Percentiles rank a stretch among this genome's conserved stretches.
phyloP scores from a whole-genome alignment of 2,797 vertebrate genomes.

The Phataginus tricuspis region DNA sequence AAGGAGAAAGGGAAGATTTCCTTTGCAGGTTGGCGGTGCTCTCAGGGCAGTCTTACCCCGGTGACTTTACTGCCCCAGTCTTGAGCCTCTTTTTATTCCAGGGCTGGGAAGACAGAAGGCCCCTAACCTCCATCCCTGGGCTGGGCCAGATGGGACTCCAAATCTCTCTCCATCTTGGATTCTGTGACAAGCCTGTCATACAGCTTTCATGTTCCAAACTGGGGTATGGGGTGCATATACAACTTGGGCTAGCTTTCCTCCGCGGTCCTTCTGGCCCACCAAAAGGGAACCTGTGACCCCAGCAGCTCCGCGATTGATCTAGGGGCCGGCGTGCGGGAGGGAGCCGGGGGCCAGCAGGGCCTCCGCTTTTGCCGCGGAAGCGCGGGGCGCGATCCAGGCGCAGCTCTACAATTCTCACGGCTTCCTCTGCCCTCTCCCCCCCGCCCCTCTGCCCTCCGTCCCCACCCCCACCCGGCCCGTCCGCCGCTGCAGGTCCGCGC shows the following conservation, averaged over 20 bases:
- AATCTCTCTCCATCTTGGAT: not conserved
- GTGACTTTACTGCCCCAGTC: not conserved
- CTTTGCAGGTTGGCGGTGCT: not conserved
- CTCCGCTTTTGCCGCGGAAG: not conserved
- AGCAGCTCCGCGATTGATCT: not conserved
- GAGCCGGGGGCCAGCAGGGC: not conserved
- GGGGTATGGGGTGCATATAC: not conserved
- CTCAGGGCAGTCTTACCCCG: not conserved
- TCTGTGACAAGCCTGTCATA: not conserved
- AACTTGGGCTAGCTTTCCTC: not conserved
- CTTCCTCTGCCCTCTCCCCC: constrained; percentile 53
- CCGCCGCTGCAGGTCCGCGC: constrained; percentile 91
- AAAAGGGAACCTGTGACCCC: not conserved
- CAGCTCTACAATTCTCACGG: constrained; percentile 31
- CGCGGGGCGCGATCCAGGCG: not conserved
- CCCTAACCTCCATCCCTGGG: not conserved
- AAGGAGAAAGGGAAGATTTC: not conserved
- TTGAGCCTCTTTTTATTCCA: constrained; percentile 21
- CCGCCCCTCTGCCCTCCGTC: not conserved
- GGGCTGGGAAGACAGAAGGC: not conserved
- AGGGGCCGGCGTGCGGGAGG: not conserved
- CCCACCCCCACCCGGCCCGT: constrained; percentile 70
- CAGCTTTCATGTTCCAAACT: not conserved
- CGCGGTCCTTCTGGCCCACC: not conserved
- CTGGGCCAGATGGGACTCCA: not conserved